Conservation (phyloP, 2,797 vertebrate species). For the Eleutherodactylus coqui region DNA sequence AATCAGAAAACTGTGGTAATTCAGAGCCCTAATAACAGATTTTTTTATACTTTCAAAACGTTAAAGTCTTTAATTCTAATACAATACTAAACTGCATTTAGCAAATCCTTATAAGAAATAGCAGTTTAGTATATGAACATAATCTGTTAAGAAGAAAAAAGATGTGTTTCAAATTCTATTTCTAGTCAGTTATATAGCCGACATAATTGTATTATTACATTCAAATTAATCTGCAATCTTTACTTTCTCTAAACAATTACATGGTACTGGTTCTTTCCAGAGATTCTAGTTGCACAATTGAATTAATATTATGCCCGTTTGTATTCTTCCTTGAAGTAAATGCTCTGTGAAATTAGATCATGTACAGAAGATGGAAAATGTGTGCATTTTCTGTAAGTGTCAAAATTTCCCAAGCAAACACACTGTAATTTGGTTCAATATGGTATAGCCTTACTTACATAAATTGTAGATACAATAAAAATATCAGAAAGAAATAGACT, state of each 20-base stretch:
- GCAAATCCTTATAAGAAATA: neutral
- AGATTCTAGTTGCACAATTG: conserved; percentile 43
- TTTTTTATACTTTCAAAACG: too few relatives aligned
- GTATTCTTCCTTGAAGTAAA: conserved; percentile 57
- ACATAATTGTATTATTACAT: conserved; percentile 28
- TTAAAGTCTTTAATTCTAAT: neutral
- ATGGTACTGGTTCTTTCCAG: conserved; percentile 18
- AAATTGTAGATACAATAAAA: conserved; percentile 29
- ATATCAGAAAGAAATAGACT: conserved; percentile 40
- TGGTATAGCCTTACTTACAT: conserved; percentile 48
- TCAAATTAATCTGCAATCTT: conserved; percentile 31
- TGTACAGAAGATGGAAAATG: conserved; percentile 60
- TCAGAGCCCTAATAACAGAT: neutral
- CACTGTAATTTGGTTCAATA: conserved; percentile 53
- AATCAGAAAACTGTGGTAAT: neutral
- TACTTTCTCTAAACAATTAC: conserved; percentile 46
- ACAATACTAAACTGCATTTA: neutral
- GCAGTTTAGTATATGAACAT: neutral
- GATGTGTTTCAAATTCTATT: neutral
- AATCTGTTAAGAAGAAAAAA: neutral
- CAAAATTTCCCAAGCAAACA: conserved; percentile 50
- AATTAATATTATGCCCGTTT: conserved; percentile 59
- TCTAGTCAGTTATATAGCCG: neutral
- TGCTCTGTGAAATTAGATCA: conserved; percentile 63
- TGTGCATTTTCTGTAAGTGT: conserved; percentile 54